A percentile compares a stretch with the other conserved stretches of the same genome.
phyloP scores from a whole-genome alignment of 2,797 vertebrate species.

The Prunella strophiata region DNA sequence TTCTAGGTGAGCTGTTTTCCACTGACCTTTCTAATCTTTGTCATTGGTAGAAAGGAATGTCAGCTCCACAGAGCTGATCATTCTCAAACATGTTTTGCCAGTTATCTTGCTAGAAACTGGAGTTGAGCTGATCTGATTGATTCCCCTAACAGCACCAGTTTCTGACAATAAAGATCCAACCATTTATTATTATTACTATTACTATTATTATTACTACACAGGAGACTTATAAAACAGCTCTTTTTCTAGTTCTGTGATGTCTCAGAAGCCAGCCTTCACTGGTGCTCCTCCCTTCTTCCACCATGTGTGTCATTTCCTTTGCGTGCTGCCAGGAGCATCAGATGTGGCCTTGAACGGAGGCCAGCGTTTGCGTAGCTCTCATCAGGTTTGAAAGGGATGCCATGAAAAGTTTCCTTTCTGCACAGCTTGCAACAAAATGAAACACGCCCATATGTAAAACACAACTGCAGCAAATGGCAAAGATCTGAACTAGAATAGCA shows the following conservation, averaged over 20 bases:
- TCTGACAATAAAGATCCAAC: neutral
- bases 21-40: neutral
- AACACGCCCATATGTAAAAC: neutral
- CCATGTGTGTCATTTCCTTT: neutral
- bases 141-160: neutral
- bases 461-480: neutral
- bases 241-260: neutral
- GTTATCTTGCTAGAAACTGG: neutral
- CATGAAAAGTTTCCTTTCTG: slow-evolving; percentile 14
- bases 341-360: neutral
- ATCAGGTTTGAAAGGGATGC: slow-evolving; percentile 1
- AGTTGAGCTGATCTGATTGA: neutral
- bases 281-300: neutral
- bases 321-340: neutral
- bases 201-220: neutral
- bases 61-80: neutral
- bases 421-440: slow-evolving; percentile 14
- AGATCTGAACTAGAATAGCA: neutral
- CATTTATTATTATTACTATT: neutral
- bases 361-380: slow-evolving; percentile 11
- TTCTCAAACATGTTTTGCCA: neutral
- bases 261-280: neutral
- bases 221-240: neutral
- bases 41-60: neutral
- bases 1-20: neutral